Evolutionary conservation across 2,888 invertebrate genomes (phyloP).

Genomic region (Drosophila infuscata): DNA sequence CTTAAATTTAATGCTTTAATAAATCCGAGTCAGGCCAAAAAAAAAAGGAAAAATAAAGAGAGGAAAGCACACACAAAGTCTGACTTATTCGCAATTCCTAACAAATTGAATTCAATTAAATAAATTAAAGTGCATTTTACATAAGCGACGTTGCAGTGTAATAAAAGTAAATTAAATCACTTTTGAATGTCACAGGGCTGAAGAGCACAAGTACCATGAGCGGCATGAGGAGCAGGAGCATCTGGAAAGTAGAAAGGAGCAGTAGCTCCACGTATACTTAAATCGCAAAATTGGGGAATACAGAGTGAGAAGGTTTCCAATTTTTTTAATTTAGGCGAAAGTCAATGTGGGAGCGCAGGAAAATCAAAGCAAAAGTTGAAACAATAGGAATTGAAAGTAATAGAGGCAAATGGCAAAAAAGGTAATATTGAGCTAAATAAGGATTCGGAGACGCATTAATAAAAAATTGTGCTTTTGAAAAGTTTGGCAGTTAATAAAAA

Average conservation of each 20-base stretch:
- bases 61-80: conserved; percentile 10
- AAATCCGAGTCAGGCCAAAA: conserved; percentile 54
- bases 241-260: neutral
- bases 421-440: conserved; percentile 44
- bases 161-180: conserved; percentile 60
- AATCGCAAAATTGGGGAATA: neutral
- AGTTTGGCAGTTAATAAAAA: conserved; percentile 67
- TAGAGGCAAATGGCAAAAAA: neutral
- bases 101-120: conserved; percentile 77
- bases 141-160: conserved; percentile 53
- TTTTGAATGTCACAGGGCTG: conserved; percentile 47
- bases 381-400: conserved; percentile 58
- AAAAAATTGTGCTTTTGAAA: conserved; percentile 61
- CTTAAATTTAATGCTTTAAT: conserved; percentile 76
- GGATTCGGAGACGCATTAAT: conserved; percentile 62
- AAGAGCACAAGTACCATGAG: conserved; percentile 16
- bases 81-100: conserved; percentile 53
- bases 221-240: neutral
- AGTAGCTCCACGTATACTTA: neutral
- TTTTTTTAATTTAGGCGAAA: conserved; percentile 43
- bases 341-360: conserved; percentile 49
- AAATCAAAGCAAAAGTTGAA: conserved; percentile 73
- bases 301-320: conserved; percentile 11
- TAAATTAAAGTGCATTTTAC: conserved; percentile 76
- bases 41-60: neutral